Conservation (phyloP, 2,888 invertebrate genomes). For the Callyntrura sp. region DNA sequence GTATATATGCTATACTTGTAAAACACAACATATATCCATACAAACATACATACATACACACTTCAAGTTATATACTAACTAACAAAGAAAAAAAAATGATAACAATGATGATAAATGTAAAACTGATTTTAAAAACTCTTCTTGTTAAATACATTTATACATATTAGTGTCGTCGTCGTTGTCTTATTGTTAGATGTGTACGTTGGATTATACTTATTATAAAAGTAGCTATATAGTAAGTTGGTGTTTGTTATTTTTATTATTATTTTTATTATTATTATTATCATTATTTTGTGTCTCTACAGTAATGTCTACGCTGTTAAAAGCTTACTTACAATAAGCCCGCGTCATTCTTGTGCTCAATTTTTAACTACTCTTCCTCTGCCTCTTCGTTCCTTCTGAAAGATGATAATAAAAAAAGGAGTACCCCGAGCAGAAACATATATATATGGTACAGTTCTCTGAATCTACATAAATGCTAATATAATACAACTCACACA, state of each 20-base stretch:
- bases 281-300: background rate
- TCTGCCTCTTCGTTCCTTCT: background rate
- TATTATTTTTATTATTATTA: background rate
- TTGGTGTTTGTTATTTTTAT: slow-evolving; percentile 7
- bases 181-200: background rate
- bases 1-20: background rate
- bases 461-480: background rate
- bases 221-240: background rate
- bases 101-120: slow-evolving; percentile 7
- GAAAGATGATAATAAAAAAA: background rate
- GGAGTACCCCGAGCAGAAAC: background rate
- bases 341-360: slow-evolving; percentile 3
- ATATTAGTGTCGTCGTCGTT: slow-evolving; percentile 13
- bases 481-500: background rate
- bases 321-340: slow-evolving; percentile 24
- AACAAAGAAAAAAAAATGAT: slow-evolving; percentile 10
- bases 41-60: background rate
- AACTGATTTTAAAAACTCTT: slow-evolving; percentile 30
- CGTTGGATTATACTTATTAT: background rate
- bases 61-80: background rate
- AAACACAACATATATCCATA: background rate
- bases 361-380: slow-evolving; percentile 15
- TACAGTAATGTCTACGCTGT: background rate
- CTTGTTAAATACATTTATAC: background rate
- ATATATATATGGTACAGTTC: background rate